Percentiles rank a stretch among this genome's conserved stretches.
phyloP scores from a whole-genome alignment of 2,113 vertebrate genomes.

The Colistium nudipinnis region DNA sequence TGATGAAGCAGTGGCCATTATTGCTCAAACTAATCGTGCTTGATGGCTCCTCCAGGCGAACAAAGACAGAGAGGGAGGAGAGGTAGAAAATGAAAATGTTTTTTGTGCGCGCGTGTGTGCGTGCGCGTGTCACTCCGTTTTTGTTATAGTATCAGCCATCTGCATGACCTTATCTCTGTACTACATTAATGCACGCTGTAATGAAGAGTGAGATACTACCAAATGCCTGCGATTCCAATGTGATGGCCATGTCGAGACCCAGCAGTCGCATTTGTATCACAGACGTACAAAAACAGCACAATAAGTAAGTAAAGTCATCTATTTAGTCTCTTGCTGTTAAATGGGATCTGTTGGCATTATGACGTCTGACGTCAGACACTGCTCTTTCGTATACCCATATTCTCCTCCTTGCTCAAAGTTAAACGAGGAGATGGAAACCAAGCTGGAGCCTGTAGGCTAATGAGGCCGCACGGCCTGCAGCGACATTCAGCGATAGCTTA shows the following conservation, averaged over 20 bases:
- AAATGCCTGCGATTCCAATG: constrained; percentile 15
- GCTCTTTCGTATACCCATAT: background rate
- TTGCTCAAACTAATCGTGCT: constrained; percentile 70
- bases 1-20: constrained; percentile 76
- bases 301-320: background rate
- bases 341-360: background rate
- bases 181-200: constrained; percentile 48
- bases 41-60: constrained; percentile 63
- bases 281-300: background rate
- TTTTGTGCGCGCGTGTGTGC: too few species aligned
- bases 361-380: background rate
- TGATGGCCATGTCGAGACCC: constrained; percentile 22
- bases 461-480: too few species aligned
- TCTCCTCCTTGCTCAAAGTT: background rate
- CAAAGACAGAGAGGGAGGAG: constrained; percentile 43
- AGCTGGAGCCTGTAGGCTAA: constrained; percentile 7
- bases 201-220: constrained; percentile 23
- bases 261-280: constrained; percentile 8
- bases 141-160: constrained; percentile 53
- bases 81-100: too few species aligned
- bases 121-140: constrained; percentile 46
- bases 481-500: background rate
- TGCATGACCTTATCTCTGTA: constrained; percentile 64
- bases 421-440: constrained; percentile 1
- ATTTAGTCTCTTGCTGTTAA: constrained; percentile 2